Evolutionary conservation across 2,113 vertebrate species (phyloP).

Genomic region (Macrotus californicus): DNA sequence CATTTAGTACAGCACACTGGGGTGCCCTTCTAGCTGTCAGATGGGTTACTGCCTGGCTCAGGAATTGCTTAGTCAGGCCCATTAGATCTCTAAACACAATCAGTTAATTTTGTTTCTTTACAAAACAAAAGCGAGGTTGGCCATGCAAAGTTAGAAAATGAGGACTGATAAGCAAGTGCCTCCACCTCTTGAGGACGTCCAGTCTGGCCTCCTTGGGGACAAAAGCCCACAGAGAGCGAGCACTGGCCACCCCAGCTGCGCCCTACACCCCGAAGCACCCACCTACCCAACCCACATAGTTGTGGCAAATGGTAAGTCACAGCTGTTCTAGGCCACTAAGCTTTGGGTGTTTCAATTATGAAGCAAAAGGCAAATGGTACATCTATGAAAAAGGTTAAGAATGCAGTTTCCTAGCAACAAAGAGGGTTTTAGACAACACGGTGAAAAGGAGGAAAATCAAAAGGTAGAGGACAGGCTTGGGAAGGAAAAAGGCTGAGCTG

Average conservation of each 20-base stretch:
- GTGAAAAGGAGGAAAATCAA: neutral
- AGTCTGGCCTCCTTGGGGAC: neutral
- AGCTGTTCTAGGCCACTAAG: neutral
- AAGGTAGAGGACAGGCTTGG: neutral
- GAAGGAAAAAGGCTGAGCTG: neutral
- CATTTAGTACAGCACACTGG: neutral
- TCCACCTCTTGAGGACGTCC: neutral
- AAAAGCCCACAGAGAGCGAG: neutral
- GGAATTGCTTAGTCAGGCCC: neutral
- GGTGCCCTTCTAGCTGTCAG: neutral
- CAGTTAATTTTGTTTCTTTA: neutral
- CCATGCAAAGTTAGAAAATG: neutral
- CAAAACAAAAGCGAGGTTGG: neutral
- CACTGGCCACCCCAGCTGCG: neutral
- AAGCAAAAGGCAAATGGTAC: neutral
- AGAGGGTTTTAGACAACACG: neutral
- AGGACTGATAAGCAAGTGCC: neutral
- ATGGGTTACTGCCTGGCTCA: neutral
- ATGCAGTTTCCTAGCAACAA: neutral
- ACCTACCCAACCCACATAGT: no score
- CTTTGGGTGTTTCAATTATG: neutral
- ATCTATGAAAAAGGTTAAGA: neutral
- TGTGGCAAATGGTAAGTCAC: neutral
- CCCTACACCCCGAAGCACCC: neutral
- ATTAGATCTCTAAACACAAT: no score